Base-by-base conservation (phyloP, 2,888 invertebrate species). In the Coremacera marginata region DNA sequence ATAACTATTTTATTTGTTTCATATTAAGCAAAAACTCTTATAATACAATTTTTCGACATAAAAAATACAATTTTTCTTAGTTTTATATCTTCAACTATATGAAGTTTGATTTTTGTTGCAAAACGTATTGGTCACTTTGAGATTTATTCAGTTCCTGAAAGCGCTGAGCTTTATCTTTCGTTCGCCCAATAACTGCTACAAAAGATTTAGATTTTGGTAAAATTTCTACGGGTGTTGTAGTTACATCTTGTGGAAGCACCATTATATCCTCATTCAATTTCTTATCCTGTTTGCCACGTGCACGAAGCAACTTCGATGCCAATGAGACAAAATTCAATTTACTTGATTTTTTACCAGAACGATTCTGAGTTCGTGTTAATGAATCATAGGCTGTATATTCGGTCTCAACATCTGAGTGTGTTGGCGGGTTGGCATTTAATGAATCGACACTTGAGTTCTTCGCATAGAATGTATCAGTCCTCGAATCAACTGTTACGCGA, bases 371-470 rank as follows among this genome's bases (percentile, higher is more conserved):
- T 57, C 57, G 22, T 16, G 65, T n/a, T 67, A n/a, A 37, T 14
- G 16, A 31, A n/a, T 67, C 67, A 67, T 44, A 67, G 16, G 37
- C 14, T 37, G 2, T 44, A 34, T 60, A 25, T 11, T 19, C 34
- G 3, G 27, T 16, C 5, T 37, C 37, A 27, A 9, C n/a, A 8
- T 52, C 16, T 31, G n/a, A 31, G 44, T 31, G 55, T 55, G 7
- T 19, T 7, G 19, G 55, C 7, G 14, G 4, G 34, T 19, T 34
- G 2, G 79, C 83, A 22, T 80, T 93, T 76, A 95, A 94, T 92
- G 95, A 94, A n/a, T 94, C 94, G 0, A 93, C 94, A 80, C 95
- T 95, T 0, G 93, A 93, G 44, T 94, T 94, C 83, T 95, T 94
- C 0, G 93, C 37, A 8, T 37, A 7, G 7, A 8, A 1, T 37